Percentiles rank a stretch among this genome's conserved stretches.
Evolutionary conservation across 35 echinoderm and acorn worm genomes (phyloP).

Genomic region (Ophioderma brevispina): DNA sequence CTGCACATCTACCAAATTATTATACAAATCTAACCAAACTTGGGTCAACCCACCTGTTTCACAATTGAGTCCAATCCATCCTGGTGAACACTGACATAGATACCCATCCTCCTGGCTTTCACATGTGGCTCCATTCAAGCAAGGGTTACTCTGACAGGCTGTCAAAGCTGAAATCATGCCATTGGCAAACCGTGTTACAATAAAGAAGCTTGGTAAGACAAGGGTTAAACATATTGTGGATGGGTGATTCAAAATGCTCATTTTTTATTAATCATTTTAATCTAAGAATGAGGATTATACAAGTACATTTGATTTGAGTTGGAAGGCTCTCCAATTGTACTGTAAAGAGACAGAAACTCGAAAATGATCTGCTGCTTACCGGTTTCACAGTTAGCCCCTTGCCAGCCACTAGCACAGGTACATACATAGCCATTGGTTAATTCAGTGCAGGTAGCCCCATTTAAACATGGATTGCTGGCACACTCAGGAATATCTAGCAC

Average conservation of each 20-base stretch:
- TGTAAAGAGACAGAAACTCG: too few relatives aligned
- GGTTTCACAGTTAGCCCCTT: constrained; percentile 60
- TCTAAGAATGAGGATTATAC: too few relatives aligned
- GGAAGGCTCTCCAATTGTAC: too few relatives aligned
- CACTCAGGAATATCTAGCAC: constrained; percentile 40
- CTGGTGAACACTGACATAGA: constrained; percentile 35
- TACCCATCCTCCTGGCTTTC: constrained; percentile 24
- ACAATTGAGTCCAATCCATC: constrained; percentile 56
- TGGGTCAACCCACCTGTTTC: constrained; percentile 57
- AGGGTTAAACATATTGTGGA: too few relatives aligned
- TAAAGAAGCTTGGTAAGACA: too few relatives aligned
- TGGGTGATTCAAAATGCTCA: too few relatives aligned
- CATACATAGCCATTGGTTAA: constrained; percentile 52
- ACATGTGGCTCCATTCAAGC: constrained; percentile 72
- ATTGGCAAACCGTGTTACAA: too few relatives aligned
- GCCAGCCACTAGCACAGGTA: constrained; percentile 45
- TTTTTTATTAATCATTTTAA: too few relatives aligned
- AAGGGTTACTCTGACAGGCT: constrained; percentile 39
- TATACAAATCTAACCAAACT: too few relatives aligned
- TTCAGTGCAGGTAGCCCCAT: constrained; percentile 59
- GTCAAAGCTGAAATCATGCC: neutral
- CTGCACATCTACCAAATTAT: too few relatives aligned
- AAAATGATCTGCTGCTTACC: constrained; percentile 30
- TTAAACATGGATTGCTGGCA: constrained; percentile 51
- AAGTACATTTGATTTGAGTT: too few relatives aligned